Conservation (phyloP, 2,113 vertebrate species). For the Scolopax mira region DNA sequence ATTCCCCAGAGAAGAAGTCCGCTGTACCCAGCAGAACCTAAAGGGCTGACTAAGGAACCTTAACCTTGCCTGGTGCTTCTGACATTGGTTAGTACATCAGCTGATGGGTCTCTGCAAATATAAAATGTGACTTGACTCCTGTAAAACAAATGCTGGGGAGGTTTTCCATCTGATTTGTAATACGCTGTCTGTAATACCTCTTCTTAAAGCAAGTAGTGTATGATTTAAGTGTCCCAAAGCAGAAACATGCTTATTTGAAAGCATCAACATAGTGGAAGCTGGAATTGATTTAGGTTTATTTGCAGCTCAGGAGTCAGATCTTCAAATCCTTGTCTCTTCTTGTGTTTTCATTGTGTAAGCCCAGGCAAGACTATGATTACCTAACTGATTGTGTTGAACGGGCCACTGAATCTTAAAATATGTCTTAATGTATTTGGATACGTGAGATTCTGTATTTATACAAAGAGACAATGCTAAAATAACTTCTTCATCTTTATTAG, state of each 20-base stretch:
- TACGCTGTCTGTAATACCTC: background rate
- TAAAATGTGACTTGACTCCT: background rate
- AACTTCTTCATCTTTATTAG: slow-evolving; percentile 18
- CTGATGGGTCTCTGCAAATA: background rate
- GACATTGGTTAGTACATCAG: background rate
- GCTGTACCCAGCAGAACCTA: background rate
- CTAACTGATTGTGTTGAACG: background rate
- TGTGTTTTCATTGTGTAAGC: background rate
- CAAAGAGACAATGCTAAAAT: background rate
- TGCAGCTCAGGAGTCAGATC: background rate
- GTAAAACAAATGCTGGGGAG: background rate
- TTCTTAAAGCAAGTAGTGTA: background rate
- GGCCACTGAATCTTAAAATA: background rate
- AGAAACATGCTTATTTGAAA: background rate
- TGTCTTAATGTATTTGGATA: background rate
- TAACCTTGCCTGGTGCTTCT: background rate
- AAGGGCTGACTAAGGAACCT: background rate
- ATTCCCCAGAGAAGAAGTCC: background rate
- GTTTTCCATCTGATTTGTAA: background rate
- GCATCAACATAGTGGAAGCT: background rate
- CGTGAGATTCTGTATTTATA: background rate
- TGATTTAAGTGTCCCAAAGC: background rate
- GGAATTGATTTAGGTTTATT: background rate
- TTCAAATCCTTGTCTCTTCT: background rate
- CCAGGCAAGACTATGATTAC: background rate